These are phyloP conservation scores for Megalops atlanticus DNA, from an alignment of 2,113 vertebrate species.

Conservation along the genomic window DNA sequence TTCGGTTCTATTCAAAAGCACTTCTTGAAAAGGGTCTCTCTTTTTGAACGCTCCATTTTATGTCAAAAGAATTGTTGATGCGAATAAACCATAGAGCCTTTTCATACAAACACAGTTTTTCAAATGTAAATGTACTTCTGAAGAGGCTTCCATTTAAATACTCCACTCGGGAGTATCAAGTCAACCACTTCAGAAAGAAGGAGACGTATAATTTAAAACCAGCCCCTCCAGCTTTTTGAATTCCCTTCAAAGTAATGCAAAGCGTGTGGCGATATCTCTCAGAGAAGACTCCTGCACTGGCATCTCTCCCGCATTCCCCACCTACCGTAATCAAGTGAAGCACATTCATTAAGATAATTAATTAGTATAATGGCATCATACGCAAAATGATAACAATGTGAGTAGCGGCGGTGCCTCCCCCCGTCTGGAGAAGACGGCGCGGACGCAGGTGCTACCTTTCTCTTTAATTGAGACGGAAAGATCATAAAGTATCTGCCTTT, in stretches of 20 bases:
- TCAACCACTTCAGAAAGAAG: slow-evolving; percentile 13
- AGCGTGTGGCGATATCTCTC: background rate
- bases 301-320: background rate
- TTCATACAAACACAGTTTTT: background rate
- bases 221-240: background rate
- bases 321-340: slow-evolving; percentile 39
- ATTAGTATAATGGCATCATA: slow-evolving; percentile 43
- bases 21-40: background rate
- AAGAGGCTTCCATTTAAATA: slow-evolving; percentile 17
- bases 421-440: slow-evolving; percentile 28
- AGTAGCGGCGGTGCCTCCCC: background rate
- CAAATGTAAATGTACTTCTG: background rate
- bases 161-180: background rate
- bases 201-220: slow-evolving; percentile 14
- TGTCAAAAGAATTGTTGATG: background rate
- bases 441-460: slow-evolving; percentile 56
- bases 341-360: slow-evolving; percentile 48
- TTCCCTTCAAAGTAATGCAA: slow-evolving; percentile 7
- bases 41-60: background rate
- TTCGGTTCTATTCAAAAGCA: slow-evolving; percentile 2
- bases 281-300: background rate
- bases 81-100: background rate
- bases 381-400: slow-evolving; percentile 41
- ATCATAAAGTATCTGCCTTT: slow-evolving; percentile 81
- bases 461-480: slow-evolving; percentile 76